Evolutionary conservation across 2,797 vertebrate species (phyloP).

Genomic region (Sphaeramia orbicularis): DNA sequence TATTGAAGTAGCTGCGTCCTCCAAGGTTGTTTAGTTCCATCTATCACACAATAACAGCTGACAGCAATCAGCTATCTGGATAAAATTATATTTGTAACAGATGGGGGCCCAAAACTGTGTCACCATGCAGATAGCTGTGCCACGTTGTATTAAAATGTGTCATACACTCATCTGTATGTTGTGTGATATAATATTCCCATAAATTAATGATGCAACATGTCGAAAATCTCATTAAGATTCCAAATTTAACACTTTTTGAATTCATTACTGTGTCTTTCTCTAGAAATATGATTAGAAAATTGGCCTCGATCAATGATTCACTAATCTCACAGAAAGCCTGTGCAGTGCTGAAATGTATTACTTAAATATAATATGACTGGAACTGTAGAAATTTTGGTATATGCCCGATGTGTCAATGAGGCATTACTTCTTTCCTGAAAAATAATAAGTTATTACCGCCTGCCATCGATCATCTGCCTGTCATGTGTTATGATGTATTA

Average conservation of each 20-base stretch:
- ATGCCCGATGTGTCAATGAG: not conserved
- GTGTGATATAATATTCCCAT: constrained; percentile 17
- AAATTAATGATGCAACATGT: constrained; percentile 22
- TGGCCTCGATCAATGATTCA: constrained; percentile 19
- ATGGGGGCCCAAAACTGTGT: constrained; percentile 55
- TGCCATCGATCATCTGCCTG: constrained; percentile 1
- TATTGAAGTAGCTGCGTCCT: constrained; percentile 27
- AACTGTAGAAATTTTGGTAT: too few relatives aligned
- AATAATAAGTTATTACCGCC: constrained; percentile 1
- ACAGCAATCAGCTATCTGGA: constrained; percentile 48
- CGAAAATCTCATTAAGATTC: constrained; percentile 18
- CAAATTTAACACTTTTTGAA: constrained; percentile 7
- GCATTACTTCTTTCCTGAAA: constrained; percentile 12
- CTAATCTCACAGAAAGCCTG: constrained; percentile 20
- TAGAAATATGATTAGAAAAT: not conserved
- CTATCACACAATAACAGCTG: constrained; percentile 32
- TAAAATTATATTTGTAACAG: constrained; percentile 63
- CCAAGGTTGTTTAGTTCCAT: constrained; percentile 28
- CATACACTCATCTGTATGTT: not conserved
- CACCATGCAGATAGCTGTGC: constrained; percentile 28
- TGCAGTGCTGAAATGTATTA: constrained; percentile 4
- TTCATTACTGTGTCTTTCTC: not conserved
- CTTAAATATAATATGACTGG: not conserved
- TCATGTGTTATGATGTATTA: constrained; percentile 19
- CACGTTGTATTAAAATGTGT: constrained; percentile 27